Evolutionary conservation across 2,797 vertebrate genomes (phyloP).

Genomic region (Scyliorhinus canicula): DNA sequence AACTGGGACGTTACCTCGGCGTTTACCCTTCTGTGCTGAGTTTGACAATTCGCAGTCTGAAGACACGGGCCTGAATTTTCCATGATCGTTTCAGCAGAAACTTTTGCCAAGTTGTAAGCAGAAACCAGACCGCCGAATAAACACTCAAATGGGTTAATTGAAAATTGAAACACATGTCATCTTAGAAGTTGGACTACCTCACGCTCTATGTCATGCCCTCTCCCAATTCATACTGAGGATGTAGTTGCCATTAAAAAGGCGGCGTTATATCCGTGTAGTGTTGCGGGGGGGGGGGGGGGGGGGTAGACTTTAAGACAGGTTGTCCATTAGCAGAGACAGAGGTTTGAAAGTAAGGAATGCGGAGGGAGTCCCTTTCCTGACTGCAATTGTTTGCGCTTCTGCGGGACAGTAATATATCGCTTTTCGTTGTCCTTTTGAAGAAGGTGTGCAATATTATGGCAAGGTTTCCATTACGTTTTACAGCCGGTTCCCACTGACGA

Average conservation of each 20-base stretch:
- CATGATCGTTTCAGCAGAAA: neutral
- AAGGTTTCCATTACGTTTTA: neutral
- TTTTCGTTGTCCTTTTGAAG: too few relatives aligned
- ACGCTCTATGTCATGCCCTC: too few relatives aligned
- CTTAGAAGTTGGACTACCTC: neutral
- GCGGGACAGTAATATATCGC: neutral
- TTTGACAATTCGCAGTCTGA: neutral
- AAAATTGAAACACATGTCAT: neutral
- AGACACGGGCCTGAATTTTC: neutral
- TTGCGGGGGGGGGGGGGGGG: too few relatives aligned
- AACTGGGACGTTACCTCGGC: neutral
- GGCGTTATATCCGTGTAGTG: too few relatives aligned
- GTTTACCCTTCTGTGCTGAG: neutral
- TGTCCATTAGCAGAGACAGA: too few relatives aligned
- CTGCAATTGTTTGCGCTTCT: neutral
- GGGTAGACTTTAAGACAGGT: neutral
- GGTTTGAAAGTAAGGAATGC: neutral
- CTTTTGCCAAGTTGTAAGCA: neutral
- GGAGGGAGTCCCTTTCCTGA: neutral
- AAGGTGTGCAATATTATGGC: neutral
- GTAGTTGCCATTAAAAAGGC: neutral
- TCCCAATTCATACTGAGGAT: too few relatives aligned
- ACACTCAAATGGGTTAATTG: neutral
- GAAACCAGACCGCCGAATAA: neutral
- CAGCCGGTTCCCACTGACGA: neutral